These are phyloP conservation scores for Drosophila imparisetae DNA, from an alignment of 2,888 invertebrate species.

Conservation along the genomic window DNA sequence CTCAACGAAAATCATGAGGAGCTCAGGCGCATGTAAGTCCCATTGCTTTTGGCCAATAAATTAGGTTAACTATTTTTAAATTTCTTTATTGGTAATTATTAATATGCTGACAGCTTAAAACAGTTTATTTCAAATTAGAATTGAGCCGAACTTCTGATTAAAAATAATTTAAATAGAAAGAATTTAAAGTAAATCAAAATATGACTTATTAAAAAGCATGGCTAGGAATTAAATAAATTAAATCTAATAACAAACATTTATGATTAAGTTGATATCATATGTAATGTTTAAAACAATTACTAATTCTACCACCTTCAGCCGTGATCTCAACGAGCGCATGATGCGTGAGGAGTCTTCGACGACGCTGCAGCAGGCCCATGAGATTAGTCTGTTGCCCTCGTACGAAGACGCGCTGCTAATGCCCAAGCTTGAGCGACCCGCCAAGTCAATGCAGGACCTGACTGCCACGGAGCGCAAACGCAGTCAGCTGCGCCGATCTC, in stretches of 20 bases:
- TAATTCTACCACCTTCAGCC: slow-evolving; percentile 58
- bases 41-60: background rate
- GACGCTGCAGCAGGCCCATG: slow-evolving; percentile 88
- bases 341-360: slow-evolving; percentile 86
- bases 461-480: slow-evolving; percentile 85
- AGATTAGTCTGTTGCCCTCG: slow-evolving; percentile 90
- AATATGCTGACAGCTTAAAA: background rate
- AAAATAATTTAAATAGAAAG: background rate
- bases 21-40: slow-evolving; percentile 82
- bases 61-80: background rate
- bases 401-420: slow-evolving; percentile 91
- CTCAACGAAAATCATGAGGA: slow-evolving; percentile 85
- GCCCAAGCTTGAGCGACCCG: slow-evolving; percentile 88
- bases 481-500: slow-evolving; percentile 63
- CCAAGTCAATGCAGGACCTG: slow-evolving; percentile 85
- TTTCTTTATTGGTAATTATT: background rate
- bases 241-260: background rate
- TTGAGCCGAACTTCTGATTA: background rate
- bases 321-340: slow-evolving; percentile 86
- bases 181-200: background rate
- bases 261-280: background rate
- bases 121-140: background rate
- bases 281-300: background rate
- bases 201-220: background rate
- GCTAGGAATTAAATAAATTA: background rate